Base-by-base conservation (phyloP, 2,888 invertebrate genomes). In the Clusia tigrina region DNA sequence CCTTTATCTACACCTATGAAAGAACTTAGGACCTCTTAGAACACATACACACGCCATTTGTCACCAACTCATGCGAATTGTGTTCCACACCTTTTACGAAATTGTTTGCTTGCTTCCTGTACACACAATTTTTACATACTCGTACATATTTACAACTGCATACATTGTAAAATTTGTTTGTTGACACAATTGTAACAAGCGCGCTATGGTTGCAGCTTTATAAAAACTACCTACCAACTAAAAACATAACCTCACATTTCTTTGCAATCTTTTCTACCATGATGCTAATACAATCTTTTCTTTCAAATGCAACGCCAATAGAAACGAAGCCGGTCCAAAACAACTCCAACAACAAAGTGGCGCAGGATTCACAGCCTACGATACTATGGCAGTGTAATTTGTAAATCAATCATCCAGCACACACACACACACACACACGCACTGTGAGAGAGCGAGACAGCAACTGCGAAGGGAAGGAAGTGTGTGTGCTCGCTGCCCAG, bases 311-410 rank as follows among this genome's bases (percentile, higher is more conserved):
- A n/a, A 24, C 53, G 71, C 73, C 74, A 84, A 71, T 86, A 95
- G 95, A 94, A 94, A 94, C 92, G 94, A 95, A 93, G 91, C 92
- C 87, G 88, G 90, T 89, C 89, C 90, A 89, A 90, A 89, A 88
- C 86, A 86, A 85, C 85, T 85, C 85, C 90, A 91, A 89, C 84
- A 84, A 90, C 86, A 83, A 83, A 81, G 80, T 78, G 85, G 89
- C 89, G 88, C 90, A 88, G 93, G 94, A 92, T 91, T 94, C 93
- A 93, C 94, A 93, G 92, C 95, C 92, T 94, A 94, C 93, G 94
- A 95, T 94, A 94, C 94, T 92, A 92, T 95, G 94, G 95, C 95
- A 94, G 94, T 95, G 93, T 95, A 94, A 95, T 89, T 89, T 94
- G 90, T 94, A 92, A 91, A 63, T 65, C 51, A 37, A 37, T 15